Evolutionary conservation across 2,113 vertebrate species (phyloP).

Genomic region (Brachypodius melanocephalos): DNA sequence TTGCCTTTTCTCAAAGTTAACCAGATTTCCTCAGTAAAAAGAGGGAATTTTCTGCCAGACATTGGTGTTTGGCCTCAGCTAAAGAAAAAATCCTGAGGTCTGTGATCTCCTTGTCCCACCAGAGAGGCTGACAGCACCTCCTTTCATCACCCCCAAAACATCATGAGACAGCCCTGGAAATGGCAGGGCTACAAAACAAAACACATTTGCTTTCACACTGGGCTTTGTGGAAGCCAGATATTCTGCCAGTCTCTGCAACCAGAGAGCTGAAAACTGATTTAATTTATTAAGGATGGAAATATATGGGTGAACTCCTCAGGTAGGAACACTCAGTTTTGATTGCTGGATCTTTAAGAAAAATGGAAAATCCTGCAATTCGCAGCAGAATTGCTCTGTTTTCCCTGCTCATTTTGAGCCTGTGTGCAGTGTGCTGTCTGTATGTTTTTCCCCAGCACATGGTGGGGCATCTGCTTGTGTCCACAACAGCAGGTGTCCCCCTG

Average conservation of each 20-base stretch:
- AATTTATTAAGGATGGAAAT: not conserved
- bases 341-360: not conserved
- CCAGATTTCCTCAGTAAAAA: not conserved
- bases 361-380: not conserved
- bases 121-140: not conserved
- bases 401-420: not conserved
- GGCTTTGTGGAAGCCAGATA: not conserved
- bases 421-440: not conserved
- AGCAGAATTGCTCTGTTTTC: not conserved
- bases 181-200: not conserved
- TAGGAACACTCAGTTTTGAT: not conserved
- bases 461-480: not conserved
- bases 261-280: not conserved
- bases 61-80: not conserved
- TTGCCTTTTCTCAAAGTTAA: not conserved
- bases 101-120: not conserved
- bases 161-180: not conserved
- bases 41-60: not conserved
- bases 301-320: not conserved
- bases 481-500: fast-evolving
- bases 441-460: not conserved
- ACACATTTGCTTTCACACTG: not conserved
- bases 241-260: not conserved
- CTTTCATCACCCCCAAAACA: not conserved
- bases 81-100: not conserved